Evolutionary conservation across 2,888 invertebrate species (phyloP), one percentile per base, ranked within the genome.

Genomic region (Platerodrilus igneus): DNA sequence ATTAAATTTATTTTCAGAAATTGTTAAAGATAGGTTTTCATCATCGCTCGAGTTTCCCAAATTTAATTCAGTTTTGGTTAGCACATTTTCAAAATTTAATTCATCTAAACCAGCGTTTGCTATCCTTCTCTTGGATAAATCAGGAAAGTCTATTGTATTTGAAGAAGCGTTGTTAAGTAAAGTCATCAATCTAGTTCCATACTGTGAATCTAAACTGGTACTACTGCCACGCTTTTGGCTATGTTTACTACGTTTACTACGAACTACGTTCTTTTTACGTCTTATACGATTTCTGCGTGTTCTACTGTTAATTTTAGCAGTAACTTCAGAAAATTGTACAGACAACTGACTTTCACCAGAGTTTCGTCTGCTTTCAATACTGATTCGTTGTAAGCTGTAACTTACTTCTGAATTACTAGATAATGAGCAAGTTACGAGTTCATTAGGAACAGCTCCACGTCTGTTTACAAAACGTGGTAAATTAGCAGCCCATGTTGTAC

Each of bases 401-500:
- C 86, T 86, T 54, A 86, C 59, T 57, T 78, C 76, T 0, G 77
- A 78, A 46, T 73, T 72, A 39, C 74, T 74, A 2, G 73, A 73
- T 13, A 69, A 67, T 1, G 76, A 76, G 31, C 69, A 71, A 4
- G 71, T 41, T 51, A 78, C 33, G 1, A 26, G 64, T 35, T 73
- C 70, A 59, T 78, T 75, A 44, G 79, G 83, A 7, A 94, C 71
- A 0, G 91, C 94, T 55, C 87, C 88, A 55, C 94, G 76, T 2
- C 94, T 75, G 4, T 81, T 81, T 1, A 93, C 83, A 59, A 93
- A 78, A 50, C 89, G 83, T 0, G 93, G 93, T 47, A 95, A 71
- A 48, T 90, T 89, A 35, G 88, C 89, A 22, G 89, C 90, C 89
- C 92, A 94, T 1, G 90, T 87, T 1, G 93, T 90, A 37, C 91